Evolutionary conservation across 2,113 vertebrate species (phyloP).

Genomic region (Pelecanoides urinatrix): DNA sequence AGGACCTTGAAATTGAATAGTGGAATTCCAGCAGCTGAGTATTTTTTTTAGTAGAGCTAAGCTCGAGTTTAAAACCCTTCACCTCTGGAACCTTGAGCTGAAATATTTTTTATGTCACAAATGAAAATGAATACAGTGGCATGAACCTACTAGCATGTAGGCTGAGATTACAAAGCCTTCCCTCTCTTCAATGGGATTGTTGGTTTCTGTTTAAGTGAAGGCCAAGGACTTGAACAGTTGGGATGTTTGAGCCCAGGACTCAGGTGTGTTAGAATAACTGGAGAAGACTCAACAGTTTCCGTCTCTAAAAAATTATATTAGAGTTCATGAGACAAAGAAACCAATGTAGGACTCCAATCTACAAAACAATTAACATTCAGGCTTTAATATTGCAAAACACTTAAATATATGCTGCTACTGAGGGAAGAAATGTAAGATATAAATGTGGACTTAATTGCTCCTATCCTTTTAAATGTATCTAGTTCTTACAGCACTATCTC

Average conservation of each 20-base stretch:
- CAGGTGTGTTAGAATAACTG: constrained; percentile 33
- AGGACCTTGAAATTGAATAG: neutral
- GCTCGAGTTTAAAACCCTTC: neutral
- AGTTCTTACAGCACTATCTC: neutral
- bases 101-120: constrained; percentile 20
- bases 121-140: neutral
- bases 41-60: neutral
- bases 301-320: constrained; percentile 1
- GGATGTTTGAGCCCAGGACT: neutral
- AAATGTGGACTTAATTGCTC: constrained; percentile 2
- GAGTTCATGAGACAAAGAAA: constrained; percentile 32
- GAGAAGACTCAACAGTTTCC: constrained; percentile 2
- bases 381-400: neutral
- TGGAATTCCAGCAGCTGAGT: neutral
- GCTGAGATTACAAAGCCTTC: neutral
- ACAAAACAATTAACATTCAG: constrained; percentile 22
- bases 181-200: neutral
- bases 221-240: neutral
- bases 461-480: neutral
- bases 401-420: neutral
- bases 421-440: neutral
- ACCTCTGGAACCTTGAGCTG: neutral
- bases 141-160: neutral
- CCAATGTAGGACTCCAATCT: neutral
- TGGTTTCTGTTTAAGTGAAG: neutral